Evolutionary conservation across 2,113 vertebrate species (phyloP), one percentile per base, ranked within the genome.

Genomic region (Talpa occidentalis): DNA sequence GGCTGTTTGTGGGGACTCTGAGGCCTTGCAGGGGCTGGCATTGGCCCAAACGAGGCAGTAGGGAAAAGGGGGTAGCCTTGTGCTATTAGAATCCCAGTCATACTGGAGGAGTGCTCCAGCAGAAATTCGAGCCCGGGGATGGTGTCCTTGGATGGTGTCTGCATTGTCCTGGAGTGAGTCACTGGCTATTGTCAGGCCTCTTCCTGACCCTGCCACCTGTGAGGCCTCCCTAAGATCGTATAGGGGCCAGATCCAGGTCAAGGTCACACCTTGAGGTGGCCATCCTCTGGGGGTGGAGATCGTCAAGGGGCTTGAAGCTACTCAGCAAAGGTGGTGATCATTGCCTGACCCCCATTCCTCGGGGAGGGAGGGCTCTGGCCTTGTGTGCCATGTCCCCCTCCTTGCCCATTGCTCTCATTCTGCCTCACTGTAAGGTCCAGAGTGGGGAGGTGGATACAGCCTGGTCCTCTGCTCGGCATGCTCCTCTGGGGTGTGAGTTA

Each of bases 231-330:
- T 79, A 54, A 64, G 60, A 93, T 93, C 91, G 72, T 92, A 14
- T 49, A 67, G 47, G 91, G 67, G 35, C 52, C 76, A 81, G 88
- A 79, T 82, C 81, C 86, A 76, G 78, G 93, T 94, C 73, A 95
- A 95, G 97, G 94, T 74, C 91, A 83, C 87, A 74, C 24, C 28
- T 81, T 80, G 52, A 54, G 67, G 72, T 81, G 24, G 98, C 98
- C 96, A 99, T 98, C 97, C 99, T 56, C 6, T 98, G 99, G 64
- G 99, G 98, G 98, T 98, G 15, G 21, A 80, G 62, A 88, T 32
- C 66, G 44, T n/a, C 3, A 44, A 60, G 54, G 77, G 47, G 84
- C 49, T 91, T 85, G 26, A 80, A 66, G 79, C 59, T 92, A 59
- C 54, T 76, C 86, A 87, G 32, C 35, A 91, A 56, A 95, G 28